Base-by-base conservation (phyloP, 2,113 vertebrate genomes). In the Nasalis larvatus region DNA sequence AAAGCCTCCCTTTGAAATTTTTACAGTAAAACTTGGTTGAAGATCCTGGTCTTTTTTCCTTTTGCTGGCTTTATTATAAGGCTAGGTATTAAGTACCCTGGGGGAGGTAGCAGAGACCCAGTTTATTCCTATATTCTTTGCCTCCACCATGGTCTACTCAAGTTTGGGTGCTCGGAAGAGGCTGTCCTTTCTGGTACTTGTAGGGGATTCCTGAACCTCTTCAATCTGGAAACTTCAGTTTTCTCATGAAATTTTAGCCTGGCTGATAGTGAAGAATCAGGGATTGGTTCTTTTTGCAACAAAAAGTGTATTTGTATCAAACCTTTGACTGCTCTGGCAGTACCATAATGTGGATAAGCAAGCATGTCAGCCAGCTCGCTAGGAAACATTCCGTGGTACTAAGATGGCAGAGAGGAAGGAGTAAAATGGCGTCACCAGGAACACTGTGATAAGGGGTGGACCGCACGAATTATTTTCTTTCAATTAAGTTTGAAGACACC, bases 361-460 rank as follows among this genome's bases (percentile, higher is more conserved):
- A 84, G 80, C 4, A 2, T 0, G 0, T 71, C 56, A 89, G 87
- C 92, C 42, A 87, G 91, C 96, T 96, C 78, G 66, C 0, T 0
- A 78, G 66, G 78, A 96, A 93, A 42, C 12, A 1, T 71, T 27
- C 91, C 30, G 12, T 91, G 96, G 60, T 92, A 95, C 98, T 99
- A 98, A 99, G 98, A 99, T 99, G 98, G 98, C 99, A 98, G 98
- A 60, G 76, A 98, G 92, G 97, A 91, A 95, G 89, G 83, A 83
- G 98, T 96, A 98, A 99, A 98, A 99, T 99, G 99, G 98, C 98
- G 98, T 98, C 98, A 94, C 89, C 87, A 85, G 81, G 95, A 97
- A 76, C 96, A 91, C 96, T 69, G 87, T 87, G 96, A 93, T 84
- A 0, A 1, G 92, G 90, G 89, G 92, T 87, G 0, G 1, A 82